A percentile compares a stretch with the other conserved stretches of the same genome.
Conservation (phyloP, 2,797 vertebrate species). For the Tympanoctomys barrerae region DNA sequence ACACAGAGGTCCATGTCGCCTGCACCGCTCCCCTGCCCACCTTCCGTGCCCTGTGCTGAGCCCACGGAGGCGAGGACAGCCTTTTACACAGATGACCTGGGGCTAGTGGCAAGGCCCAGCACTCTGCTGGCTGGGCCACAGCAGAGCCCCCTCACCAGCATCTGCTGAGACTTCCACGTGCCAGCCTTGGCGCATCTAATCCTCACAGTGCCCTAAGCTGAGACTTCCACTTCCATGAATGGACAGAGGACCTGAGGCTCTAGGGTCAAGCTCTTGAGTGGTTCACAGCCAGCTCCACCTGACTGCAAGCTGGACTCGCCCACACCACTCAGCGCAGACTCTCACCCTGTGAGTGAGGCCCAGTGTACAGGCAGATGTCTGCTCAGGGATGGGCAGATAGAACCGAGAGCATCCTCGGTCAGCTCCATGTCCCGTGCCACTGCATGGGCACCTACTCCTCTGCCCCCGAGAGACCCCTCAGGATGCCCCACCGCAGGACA, state of each 20-base stretch:
- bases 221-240: not conserved
- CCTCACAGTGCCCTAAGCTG: not conserved
- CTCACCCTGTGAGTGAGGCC: not conserved
- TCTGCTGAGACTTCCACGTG: too few species aligned
- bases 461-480: not conserved
- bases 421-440: not conserved
- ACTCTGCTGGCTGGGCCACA: not conserved
- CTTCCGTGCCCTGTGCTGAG: not conserved
- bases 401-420: not conserved
- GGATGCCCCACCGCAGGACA: not conserved
- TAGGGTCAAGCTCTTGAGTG: not conserved
- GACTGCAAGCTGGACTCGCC: not conserved
- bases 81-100: not conserved
- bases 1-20: not conserved
- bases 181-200: not conserved
- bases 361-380: not conserved
- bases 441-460: not conserved
- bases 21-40: not conserved
- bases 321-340: not conserved
- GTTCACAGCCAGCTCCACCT: not conserved
- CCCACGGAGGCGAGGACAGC: not conserved
- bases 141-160: not conserved
- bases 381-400: not conserved
- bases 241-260: not conserved
- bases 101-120: not conserved